phyloP scores from a whole-genome alignment of 2,113 vertebrate genomes.

The Chrysochloris asiatica region DNA sequence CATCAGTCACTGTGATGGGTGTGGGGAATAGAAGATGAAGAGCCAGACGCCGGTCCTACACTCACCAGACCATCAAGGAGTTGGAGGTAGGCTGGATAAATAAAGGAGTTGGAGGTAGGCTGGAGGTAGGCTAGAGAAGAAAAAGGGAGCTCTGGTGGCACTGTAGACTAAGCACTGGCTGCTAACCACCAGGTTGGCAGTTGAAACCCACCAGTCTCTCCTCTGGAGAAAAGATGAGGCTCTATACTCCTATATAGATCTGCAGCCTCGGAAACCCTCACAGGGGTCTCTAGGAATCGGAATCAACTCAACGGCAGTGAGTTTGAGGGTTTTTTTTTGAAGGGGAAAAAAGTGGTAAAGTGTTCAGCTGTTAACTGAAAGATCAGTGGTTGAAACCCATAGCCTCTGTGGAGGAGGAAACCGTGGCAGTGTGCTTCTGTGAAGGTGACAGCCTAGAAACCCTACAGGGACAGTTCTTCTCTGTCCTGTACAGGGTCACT shows the following conservation, averaged over 20 bases:
- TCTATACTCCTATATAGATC: too few relatives aligned
- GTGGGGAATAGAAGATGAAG: not conserved
- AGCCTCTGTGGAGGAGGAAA: not conserved
- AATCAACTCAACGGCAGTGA: too few relatives aligned
- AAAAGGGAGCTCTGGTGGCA: not conserved
- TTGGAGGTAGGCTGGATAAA: too few relatives aligned
- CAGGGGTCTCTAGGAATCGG: too few relatives aligned
- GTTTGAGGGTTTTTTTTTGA: too few relatives aligned
- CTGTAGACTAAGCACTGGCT: not conserved
- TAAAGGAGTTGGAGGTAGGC: too few relatives aligned
- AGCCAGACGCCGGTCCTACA: accelerated
- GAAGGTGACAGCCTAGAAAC: not conserved
- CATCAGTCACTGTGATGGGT: accelerated
- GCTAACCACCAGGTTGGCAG: not conserved
- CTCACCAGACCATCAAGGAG: not conserved
- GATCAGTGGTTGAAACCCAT: not conserved
- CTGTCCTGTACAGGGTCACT: not conserved
- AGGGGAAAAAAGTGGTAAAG: not conserved
- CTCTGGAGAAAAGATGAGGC: too few relatives aligned
- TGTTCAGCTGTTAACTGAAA: not conserved
- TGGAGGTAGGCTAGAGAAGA: too few relatives aligned
- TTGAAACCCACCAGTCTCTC: not conserved
- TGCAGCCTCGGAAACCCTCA: too few relatives aligned
- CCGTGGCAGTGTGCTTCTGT: not conserved
- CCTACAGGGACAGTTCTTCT: not conserved